phyloP scores from a whole-genome alignment of 2,797 vertebrate species.

The Delichon dasypus region DNA sequence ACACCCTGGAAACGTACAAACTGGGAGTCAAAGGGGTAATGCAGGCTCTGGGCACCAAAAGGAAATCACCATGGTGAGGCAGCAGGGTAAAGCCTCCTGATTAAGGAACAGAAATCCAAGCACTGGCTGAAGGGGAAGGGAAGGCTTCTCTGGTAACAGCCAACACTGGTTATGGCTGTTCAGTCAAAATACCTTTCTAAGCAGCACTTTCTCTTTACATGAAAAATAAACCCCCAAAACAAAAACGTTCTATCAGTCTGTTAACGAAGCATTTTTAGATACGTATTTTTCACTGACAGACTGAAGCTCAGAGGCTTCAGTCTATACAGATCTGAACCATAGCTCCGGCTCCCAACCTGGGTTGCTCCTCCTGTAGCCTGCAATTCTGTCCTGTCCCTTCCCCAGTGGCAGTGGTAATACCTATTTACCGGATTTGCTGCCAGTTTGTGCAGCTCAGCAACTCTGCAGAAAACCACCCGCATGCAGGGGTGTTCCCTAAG shows the following conservation, averaged over 20 bases:
- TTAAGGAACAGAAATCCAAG: not conserved
- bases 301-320: not conserved
- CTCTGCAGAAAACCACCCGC: not conserved
- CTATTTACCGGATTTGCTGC: rapidly evolving
- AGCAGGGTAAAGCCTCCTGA: not conserved
- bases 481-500: not conserved
- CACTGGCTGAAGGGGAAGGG: not conserved
- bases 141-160: not conserved
- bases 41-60: rapidly evolving
- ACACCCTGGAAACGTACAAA: not conserved
- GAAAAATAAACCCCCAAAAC: not conserved
- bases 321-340: not conserved
- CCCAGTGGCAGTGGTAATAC: not conserved
- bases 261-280: not conserved
- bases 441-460: not conserved
- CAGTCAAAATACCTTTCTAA: not conserved
- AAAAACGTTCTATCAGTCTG: not conserved
- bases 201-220: not conserved
- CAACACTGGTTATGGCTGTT: rapidly evolving
- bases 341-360: rapidly evolving
- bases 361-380: not conserved
- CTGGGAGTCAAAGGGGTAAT: not conserved
- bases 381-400: not conserved
- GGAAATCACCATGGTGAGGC: not conserved
- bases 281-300: not conserved